Evolutionary conservation across 2,113 vertebrate species (phyloP).

Genomic region (Pluvianellus socialis): DNA sequence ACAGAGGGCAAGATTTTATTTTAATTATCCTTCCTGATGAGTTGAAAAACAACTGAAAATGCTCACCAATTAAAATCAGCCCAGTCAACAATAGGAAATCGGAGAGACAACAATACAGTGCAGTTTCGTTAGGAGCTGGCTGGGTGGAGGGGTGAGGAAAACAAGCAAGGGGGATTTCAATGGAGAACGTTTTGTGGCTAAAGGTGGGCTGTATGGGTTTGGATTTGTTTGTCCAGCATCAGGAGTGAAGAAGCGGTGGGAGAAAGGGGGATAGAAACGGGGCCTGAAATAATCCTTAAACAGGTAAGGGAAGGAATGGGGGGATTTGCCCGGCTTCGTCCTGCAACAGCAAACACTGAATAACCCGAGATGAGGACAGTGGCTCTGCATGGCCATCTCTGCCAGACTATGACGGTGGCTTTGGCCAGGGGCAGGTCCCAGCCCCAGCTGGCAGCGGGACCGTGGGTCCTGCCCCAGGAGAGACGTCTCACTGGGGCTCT

Average conservation of each 20-base stretch:
- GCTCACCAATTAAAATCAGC: constrained; percentile 19
- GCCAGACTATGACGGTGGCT: not conserved
- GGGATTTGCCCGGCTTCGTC: not conserved
- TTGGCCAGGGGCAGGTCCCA: not conserved
- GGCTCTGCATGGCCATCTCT: not conserved
- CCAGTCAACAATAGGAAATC: not conserved
- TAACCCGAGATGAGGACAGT: too few species aligned
- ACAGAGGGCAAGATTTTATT: not conserved
- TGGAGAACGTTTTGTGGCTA: not conserved
- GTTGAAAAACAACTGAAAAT: constrained; percentile 39
- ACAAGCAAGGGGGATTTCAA: not conserved
- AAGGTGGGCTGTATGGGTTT: not conserved
- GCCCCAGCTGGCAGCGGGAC: not conserved
- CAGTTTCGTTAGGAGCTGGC: not conserved
- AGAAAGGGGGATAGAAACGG: not conserved
- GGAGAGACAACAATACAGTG: not conserved
- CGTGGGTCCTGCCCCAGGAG: not conserved
- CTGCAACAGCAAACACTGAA: not conserved
- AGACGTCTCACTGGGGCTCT: not conserved
- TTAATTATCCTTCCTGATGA: constrained; percentile 39
- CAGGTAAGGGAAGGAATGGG: not conserved
- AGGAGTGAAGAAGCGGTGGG: not conserved
- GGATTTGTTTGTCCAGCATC: not conserved
- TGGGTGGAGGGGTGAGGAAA: not conserved
- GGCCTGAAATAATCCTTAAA: not conserved